Percentiles rank a stretch among this genome's conserved stretches.
Evolutionary conservation across 2,113 vertebrate species (phyloP).

Genomic region (Charadrius vociferus): DNA sequence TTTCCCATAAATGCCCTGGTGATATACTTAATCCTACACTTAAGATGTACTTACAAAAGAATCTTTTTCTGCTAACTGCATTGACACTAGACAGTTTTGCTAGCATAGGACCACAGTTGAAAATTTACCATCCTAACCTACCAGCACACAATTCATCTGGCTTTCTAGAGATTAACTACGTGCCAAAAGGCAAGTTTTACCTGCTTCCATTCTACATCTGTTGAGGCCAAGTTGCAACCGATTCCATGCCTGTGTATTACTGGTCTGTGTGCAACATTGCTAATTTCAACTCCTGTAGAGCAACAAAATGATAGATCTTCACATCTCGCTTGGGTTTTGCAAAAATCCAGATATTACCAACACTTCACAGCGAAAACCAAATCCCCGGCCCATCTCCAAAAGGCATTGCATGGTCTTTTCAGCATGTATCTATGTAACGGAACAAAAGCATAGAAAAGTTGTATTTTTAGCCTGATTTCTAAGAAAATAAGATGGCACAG

Average conservation of each 20-base stretch:
- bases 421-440: rapidly evolving
- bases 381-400: neutral
- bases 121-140: neutral
- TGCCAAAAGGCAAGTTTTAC: neutral
- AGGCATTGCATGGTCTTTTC: neutral
- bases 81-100: neutral
- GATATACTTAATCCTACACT: neutral
- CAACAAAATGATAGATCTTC: neutral
- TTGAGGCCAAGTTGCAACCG: neutral
- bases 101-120: neutral
- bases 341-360: neutral
- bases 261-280: neutral
- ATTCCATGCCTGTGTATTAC: neutral
- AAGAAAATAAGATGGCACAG: neutral
- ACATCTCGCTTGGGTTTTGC: neutral
- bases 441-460: neutral
- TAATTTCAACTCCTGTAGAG: neutral
- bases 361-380: neutral
- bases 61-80: neutral
- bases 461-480: neutral
- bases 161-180: neutral
- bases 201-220: neutral
- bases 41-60: neutral
- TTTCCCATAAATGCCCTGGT: neutral
- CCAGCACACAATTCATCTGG: neutral